A percentile compares a stretch with the other conserved stretches of the same genome.
These are phyloP conservation scores for Gadopsis marmoratus DNA, from an alignment of 2,797 vertebrate genomes.

Conservation along the genomic window DNA sequence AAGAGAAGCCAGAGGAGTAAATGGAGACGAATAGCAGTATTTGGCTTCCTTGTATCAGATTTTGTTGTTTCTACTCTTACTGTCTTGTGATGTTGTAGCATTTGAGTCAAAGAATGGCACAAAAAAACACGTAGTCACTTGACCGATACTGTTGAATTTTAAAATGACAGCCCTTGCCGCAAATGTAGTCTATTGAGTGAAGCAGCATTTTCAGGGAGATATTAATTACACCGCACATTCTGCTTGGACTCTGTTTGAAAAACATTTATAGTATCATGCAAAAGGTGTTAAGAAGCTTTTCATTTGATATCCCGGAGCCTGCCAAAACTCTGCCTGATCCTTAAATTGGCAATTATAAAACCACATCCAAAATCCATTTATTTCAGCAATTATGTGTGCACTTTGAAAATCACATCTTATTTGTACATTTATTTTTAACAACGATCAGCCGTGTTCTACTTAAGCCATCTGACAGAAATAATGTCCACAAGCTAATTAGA, in stretches of 20 bases:
- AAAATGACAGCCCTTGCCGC: not conserved
- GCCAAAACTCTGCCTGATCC: slow-evolving; percentile 1
- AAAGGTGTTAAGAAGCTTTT: slow-evolving; percentile 14
- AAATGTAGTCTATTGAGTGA: not conserved
- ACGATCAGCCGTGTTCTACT: not conserved
- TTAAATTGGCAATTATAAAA: not conserved
- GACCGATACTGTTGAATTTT: not conserved
- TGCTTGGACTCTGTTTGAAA: not conserved
- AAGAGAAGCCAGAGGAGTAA: slow-evolving; percentile 20
- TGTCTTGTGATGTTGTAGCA: slow-evolving; percentile 21
- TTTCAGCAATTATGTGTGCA: not conserved
- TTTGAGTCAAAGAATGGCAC: not conserved
- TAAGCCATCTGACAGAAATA: not conserved
- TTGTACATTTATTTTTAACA: slow-evolving; percentile 6
- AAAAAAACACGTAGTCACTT: not conserved
- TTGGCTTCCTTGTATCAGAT: slow-evolving; percentile 18
- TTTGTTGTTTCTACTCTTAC: slow-evolving; percentile 8
- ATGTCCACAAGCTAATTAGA: slow-evolving; percentile 11
- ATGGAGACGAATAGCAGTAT: slow-evolving; percentile 43
- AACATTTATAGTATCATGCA: not conserved
- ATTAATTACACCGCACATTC: not conserved
- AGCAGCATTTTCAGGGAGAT: not conserved
- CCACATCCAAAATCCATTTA: not conserved
- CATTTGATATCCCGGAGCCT: not conserved
- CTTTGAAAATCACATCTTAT: not conserved